Percentiles rank a stretch among this genome's conserved stretches.
Evolutionary conservation across 1,140 invertebrate species (phyloP).

Genomic region (Ladona fulva): DNA sequence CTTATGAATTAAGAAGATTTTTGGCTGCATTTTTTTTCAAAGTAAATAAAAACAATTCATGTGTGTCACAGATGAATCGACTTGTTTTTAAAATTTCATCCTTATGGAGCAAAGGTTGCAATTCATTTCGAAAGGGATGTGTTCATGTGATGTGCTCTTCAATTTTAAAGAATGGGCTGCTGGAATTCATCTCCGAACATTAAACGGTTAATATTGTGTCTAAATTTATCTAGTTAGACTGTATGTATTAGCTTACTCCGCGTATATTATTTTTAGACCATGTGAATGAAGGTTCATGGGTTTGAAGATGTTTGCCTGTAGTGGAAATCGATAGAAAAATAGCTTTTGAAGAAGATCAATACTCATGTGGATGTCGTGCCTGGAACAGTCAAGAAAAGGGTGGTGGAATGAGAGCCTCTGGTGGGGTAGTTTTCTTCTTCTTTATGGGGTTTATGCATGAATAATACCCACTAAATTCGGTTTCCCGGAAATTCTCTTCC

Average conservation of each 20-base stretch:
- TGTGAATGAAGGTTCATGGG: too few species aligned
- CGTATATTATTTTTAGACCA: background rate
- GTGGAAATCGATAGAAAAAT: background rate
- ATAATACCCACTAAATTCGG: background rate
- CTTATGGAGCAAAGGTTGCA: too few species aligned
- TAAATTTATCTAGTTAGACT: background rate
- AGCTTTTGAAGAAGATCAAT: constrained; percentile 6
- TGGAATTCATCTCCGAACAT: background rate
- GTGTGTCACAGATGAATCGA: too few species aligned
- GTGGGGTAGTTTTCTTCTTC: constrained; percentile 1
- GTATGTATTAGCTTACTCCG: background rate
- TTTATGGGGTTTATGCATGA: constrained; percentile 1
- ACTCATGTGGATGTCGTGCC: background rate
- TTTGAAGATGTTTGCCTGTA: too few species aligned
- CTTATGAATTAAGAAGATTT: too few species aligned
- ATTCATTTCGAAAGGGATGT: background rate
- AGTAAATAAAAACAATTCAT: too few species aligned
- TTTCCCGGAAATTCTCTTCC: background rate
- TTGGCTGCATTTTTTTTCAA: too few species aligned
- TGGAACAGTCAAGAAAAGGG: constrained; percentile 1
- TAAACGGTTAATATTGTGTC: background rate
- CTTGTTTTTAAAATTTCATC: too few species aligned
- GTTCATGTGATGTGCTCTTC: background rate
- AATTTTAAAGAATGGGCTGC: constrained; percentile 1
- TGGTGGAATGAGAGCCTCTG: constrained; percentile 2